Base-by-base conservation (phyloP, 2,888 invertebrate species). In the Caenorhabditis sp. region DNA sequence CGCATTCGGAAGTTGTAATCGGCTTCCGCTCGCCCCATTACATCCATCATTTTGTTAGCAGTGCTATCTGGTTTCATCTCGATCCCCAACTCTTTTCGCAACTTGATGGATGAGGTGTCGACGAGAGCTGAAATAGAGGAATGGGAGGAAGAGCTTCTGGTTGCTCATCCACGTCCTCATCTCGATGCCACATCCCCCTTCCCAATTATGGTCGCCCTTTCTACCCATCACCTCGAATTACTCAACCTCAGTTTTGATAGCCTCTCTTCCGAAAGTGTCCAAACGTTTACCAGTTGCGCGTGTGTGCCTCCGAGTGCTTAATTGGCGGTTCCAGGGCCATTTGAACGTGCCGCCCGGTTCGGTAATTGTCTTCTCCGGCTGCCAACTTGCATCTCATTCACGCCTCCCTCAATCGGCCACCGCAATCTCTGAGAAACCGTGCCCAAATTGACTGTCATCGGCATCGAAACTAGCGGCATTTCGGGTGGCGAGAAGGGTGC, bases 221-320 rank as follows among this genome's bases (percentile, higher is more conserved):
- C 37, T 24, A 7, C 27, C 65, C 48, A 39, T 56, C 55, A 66
- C 48, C 56, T 66, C 50, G 66, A 50, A 66, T 66, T 66, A 66
- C 66, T 56, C 56, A 66, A 66, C 41, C 46, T 13, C 50, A 41
- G 66, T 66, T 56, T 66, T 66, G 66, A 66, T 66, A 66, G 56
- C 41, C 66, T n/a, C 52, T 32, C 30, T 39, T 2, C 24, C 20
- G 15, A 65, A 58, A 50, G 58, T 58, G 56, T 50, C 66, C 66
- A 66, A 66, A 56, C 66, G 66, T 66, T 66, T 66, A 66, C 66
- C 66, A 58, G 66, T 66, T 56, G 66, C 66, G 58, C 45, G 37
- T 56, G 65, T 45, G 37, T 52, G 35, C 15, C 45, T 30, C 24
- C 35, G 48, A 56, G 55, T 66, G 39, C 56, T 66, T 66, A 66